Base-by-base conservation (phyloP, 2,888 invertebrate species). In the Panopea generosa region DNA sequence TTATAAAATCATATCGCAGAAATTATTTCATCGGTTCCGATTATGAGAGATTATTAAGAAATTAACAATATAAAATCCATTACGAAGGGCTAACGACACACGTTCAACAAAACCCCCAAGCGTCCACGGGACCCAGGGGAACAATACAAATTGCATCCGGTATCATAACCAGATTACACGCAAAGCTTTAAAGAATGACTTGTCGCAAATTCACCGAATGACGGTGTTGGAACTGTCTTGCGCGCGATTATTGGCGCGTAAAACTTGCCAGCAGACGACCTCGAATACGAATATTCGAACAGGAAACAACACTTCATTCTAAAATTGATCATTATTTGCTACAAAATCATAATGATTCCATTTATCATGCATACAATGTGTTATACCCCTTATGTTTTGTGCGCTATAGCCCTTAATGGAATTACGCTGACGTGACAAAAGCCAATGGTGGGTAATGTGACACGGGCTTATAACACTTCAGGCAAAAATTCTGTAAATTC, bases 61-160 rank as follows among this genome's bases (percentile, higher is more conserved):
- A 77, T 77, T 74, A 81, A 77, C 74, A 67, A 69, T 71, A 69
- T 69, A 62, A 71, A 70, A 77, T 69, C 81, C 77, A 81, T 81
- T 81, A 81, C 60, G 27, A 20, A 26, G 60, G 55, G 57, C 60
- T 59, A 70, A 50, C 63, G 65, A 65, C 61, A 66, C 72, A 47
- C 49, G 53, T 52, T 50, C 38, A 26, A 26, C 29, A 47, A 45
- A 20, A 16, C n/a, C 45, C 45, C 6, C 45, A 6, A 18, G 20
- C n/a, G 45, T 9, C 20, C 45, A 16, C 16, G 6, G 7, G 16
- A 3, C 45, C 16, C 45, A 9, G 6, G 45, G 45, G 45, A 18
- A 6, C 16, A 45, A 45, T 45, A 61, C 45, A 53, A 52, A 59
- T 66, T 73, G 61, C 62, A 73, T 65, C 66, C 55, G 24, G 33